Conservation (phyloP, 2,888 invertebrate species). For the Rambutsinella grinnellia region DNA sequence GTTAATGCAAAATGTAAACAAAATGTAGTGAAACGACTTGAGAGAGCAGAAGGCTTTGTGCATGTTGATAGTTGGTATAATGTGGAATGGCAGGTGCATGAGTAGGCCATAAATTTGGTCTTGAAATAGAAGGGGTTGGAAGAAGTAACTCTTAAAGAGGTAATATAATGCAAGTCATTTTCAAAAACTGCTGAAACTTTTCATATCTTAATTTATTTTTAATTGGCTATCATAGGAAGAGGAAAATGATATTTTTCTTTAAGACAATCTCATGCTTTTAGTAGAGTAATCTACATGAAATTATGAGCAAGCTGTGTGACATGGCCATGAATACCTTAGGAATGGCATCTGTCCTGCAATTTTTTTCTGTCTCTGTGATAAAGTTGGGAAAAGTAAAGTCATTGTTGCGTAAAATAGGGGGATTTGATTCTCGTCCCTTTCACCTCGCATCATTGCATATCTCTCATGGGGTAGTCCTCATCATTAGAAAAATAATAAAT, state of each 20-base stretch:
- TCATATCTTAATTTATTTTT: constrained; percentile 19
- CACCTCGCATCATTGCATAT: constrained; percentile 33
- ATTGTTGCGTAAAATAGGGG: constrained; percentile 37
- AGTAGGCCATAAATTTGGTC: neutral
- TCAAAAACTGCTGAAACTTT: constrained; percentile 15
- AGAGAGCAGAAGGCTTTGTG: neutral
- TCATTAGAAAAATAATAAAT: neutral
- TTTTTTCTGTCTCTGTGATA: too few species aligned
- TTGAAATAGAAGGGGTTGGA: neutral
- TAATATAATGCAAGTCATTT: neutral
- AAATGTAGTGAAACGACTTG: neutral
- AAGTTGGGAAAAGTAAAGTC: constrained; percentile 6
- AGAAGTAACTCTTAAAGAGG: neutral
- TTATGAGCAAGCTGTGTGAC: too few species aligned
- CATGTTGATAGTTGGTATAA: neutral
- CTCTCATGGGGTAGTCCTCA: neutral
- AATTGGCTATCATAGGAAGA: constrained; percentile 5
- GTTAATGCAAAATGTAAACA: neutral
- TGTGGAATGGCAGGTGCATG: neutral
- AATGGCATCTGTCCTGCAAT: too few species aligned
- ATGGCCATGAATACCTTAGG: too few species aligned
- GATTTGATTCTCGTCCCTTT: constrained; percentile 25
- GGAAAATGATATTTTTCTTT: neutral
- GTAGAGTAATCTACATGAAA: too few species aligned
- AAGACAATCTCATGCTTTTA: neutral